Conservation (phyloP, 2,797 vertebrate genomes). For the Amblyraja radiata region DNA sequence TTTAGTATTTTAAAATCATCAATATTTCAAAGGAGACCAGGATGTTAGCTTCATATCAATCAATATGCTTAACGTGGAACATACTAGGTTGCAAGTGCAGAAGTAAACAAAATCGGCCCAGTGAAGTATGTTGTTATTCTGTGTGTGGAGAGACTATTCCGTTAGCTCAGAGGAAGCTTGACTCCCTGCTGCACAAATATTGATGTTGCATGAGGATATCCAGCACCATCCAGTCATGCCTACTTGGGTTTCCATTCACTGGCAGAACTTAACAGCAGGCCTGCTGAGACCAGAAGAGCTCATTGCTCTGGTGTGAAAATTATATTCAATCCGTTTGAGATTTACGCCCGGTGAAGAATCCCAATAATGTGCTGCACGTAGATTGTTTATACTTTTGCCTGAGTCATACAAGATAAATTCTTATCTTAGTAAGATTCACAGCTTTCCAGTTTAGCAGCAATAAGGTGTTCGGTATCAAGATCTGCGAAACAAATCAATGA, state of each 20-base stretch:
- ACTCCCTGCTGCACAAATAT: not conserved
- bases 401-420: not conserved
- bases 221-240: not conserved
- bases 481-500: constrained; percentile 16
- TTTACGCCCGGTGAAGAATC: not conserved
- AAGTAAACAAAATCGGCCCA: not conserved
- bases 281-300: not conserved
- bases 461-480: not conserved
- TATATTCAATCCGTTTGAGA: not conserved
- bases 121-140: not conserved
- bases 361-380: not conserved
- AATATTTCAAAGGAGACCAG: not conserved
- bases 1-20: not conserved
- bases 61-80: not conserved
- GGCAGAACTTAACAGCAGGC: not conserved
- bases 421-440: constrained; percentile 9
- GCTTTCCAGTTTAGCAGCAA: not conserved
- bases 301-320: not conserved
- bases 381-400: not conserved
- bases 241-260: not conserved
- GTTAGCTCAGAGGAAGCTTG: not conserved
- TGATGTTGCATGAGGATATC: not conserved
- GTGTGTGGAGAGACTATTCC: not conserved
- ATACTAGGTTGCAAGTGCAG: not conserved
- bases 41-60: not conserved